These are phyloP conservation scores for Nemoura dubitans DNA, from an alignment of 2,888 invertebrate genomes.

Conservation along the genomic window DNA sequence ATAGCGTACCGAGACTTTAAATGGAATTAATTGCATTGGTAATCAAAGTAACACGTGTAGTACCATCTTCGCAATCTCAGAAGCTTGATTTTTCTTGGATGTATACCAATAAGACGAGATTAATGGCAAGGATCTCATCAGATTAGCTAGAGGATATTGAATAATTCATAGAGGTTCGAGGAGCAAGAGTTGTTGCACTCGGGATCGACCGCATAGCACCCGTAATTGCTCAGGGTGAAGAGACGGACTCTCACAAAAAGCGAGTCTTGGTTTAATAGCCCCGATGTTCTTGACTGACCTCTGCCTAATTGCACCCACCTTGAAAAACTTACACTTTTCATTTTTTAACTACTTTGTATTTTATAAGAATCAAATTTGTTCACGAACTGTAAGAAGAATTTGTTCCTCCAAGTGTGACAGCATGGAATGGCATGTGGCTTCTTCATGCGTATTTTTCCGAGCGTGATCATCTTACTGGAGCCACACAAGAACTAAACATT, in stretches of 20 bases:
- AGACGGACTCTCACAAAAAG: neutral
- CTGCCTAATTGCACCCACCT: neutral
- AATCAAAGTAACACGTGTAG: neutral
- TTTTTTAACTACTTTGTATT: neutral
- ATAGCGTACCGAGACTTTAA: neutral
- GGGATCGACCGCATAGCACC: neutral
- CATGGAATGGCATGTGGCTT: no score
- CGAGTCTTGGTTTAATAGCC: neutral
- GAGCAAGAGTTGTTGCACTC: neutral
- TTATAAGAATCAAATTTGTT: no score
- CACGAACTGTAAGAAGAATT: no score
- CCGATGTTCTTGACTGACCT: conserved; percentile 4
- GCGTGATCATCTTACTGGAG: no score
- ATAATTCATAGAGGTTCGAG: neutral
- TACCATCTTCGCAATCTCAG: neutral
- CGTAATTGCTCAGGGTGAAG: neutral
- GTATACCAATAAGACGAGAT: neutral
- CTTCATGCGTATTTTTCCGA: no score
- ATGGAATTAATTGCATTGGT: no score
- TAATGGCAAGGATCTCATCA: neutral
- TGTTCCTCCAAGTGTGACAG: no score
- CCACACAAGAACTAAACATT: no score
- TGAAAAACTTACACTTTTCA: conserved; percentile 9
- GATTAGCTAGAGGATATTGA: neutral
- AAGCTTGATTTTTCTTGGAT: neutral